Percentiles rank a stretch among this genome's conserved stretches.
These are phyloP conservation scores for Melanophora roralis DNA, from an alignment of 2,888 invertebrate genomes.

Conservation along the genomic window DNA sequence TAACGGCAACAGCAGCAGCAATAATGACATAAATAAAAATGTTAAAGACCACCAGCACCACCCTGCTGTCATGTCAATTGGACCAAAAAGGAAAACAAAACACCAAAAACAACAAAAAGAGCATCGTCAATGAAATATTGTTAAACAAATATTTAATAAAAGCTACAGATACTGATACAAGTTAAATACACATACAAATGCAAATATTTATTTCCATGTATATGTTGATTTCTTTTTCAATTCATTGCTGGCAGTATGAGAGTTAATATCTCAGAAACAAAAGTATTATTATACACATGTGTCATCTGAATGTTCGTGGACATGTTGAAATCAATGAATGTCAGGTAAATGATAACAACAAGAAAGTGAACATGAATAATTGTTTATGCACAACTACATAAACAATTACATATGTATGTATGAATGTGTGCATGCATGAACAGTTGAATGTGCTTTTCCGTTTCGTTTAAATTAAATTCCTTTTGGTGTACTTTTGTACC, in stretches of 20 bases:
- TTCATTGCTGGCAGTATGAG: too few relatives aligned
- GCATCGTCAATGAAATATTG: conserved; percentile 35
- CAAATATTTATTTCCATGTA: neutral
- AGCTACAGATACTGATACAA: conserved; percentile 4
- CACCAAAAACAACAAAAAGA: neutral
- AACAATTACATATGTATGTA: neutral
- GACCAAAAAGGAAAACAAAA: neutral
- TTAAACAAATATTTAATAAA: conserved; percentile 42
- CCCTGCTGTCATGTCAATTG: conserved; percentile 23
- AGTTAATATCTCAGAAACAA: neutral
- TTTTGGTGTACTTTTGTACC: conserved; percentile 24
- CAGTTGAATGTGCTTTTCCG: too few relatives aligned
- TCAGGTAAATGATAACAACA: conserved; percentile 38
- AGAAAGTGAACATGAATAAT: conserved; percentile 40
- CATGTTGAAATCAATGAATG: conserved; percentile 47
- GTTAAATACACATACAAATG: neutral
- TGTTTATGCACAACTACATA: conserved; percentile 17
- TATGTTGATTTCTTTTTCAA: neutral
- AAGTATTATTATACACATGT: conserved; percentile 1
- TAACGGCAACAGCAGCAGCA: neutral
- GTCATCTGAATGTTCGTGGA: neutral
- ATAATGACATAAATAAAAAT: neutral
- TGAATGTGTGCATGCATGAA: neutral
- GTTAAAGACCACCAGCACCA: conserved; percentile 25
- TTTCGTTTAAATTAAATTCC: conserved; percentile 19